These are phyloP conservation scores for Sylvia borin DNA, from an alignment of 2,797 vertebrate species.

Conservation along the genomic window DNA sequence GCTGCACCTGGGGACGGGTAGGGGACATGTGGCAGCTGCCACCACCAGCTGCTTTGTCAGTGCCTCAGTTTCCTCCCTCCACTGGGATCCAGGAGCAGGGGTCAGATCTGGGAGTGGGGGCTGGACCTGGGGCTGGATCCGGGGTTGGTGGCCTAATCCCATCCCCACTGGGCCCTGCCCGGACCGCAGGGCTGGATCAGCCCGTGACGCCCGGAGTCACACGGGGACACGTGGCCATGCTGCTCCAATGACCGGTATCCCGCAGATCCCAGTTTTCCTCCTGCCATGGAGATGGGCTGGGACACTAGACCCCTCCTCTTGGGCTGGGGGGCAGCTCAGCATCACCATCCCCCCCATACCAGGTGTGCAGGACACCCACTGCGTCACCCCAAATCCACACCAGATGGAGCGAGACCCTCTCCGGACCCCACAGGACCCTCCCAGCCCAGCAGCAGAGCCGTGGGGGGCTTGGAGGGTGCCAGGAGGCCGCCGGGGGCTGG, in stretches of 20 bases:
- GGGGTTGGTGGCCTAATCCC: not conserved
- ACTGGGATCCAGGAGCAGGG: not conserved
- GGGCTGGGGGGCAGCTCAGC: not conserved
- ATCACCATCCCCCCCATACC: fast-evolving
- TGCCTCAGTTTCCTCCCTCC: not conserved
- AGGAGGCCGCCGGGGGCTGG: not conserved
- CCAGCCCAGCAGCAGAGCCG: not conserved
- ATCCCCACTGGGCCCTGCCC: not conserved
- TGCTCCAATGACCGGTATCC: not conserved
- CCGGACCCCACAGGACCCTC: not conserved
- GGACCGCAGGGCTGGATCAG: fast-evolving
- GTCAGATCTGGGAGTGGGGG: not conserved
- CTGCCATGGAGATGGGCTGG: not conserved
- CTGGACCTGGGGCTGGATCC: not conserved
- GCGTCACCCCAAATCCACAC: not conserved
- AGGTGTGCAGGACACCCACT: fast-evolving
- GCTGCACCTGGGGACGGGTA: not conserved
- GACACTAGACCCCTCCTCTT: not conserved
- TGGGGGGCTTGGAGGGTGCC: not conserved
- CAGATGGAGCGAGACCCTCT: fast-evolving
- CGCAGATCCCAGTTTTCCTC: not conserved
- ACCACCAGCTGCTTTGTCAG: fast-evolving
- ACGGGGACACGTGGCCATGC: fast-evolving
- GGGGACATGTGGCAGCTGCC: not conserved
- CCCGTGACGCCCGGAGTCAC: not conserved